Evolutionary conservation across 2,113 vertebrate species (phyloP).

Genomic region (crab-eating macaque (Macaca fascicularis)): T2T-MFA8v1.1 NC_088377.1:175134501-175135000

Average conservation of each 20-base stretch:
- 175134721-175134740: background rate
- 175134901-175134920: background rate
- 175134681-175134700: fast-evolving
- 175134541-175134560: background rate
- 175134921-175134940: background rate
- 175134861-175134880: background rate
- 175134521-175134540: background rate
- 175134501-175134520: too few relatives aligned
- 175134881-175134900: background rate
- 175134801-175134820: background rate
- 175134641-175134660: background rate
- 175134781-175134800: background rate
- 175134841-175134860: background rate
- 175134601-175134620: background rate
- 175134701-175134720: background rate
- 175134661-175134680: background rate
- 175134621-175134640: background rate
- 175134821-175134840: background rate
- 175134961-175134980: conserved; percentile 2
- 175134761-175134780: background rate
- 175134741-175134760: background rate
- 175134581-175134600: background rate
- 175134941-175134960: background rate
- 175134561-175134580: background rate
- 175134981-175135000: conserved; percentile 54